Evolutionary conservation across 1,140 invertebrate genomes (phyloP).

Genomic region (Sarcophaga bullata): DNA sequence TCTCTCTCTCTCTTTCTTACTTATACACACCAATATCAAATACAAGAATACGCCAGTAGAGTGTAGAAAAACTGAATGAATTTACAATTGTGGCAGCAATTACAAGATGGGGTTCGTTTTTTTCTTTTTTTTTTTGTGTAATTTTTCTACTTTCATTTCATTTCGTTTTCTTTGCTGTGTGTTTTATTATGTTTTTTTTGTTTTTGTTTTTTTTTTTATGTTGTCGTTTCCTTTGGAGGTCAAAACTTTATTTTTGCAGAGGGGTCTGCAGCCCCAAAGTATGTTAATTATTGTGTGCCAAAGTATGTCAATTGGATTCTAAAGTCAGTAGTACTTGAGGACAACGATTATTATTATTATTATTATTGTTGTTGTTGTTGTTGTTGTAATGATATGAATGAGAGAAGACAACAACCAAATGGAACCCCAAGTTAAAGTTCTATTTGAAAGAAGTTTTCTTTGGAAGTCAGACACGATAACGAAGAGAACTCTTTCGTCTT

Average conservation of each 20-base stretch:
- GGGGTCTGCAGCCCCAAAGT: background rate
- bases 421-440: too few species aligned
- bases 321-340: slow-evolving; percentile 4
- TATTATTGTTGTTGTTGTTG: too few species aligned
- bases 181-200: background rate
- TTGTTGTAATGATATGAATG: too few species aligned
- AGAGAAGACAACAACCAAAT: too few species aligned
- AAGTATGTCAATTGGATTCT: slow-evolving; percentile 14
- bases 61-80: background rate
- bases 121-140: too few species aligned
- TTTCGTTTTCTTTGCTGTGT: too few species aligned
- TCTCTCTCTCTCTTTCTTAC: too few species aligned
- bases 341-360: background rate
- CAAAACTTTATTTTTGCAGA: background rate
- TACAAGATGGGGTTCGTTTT: background rate
- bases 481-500: too few species aligned
- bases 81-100: slow-evolving; percentile 9
- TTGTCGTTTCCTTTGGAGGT: slow-evolving; percentile 8
- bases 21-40: background rate
- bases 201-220: too few species aligned
- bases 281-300: slow-evolving; percentile 12
- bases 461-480: too few species aligned
- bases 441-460: too few species aligned
- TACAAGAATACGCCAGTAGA: background rate
- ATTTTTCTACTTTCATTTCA: too few species aligned